Percentiles rank a stretch among this genome's conserved stretches.
phyloP scores from a whole-genome alignment of 2,888 invertebrate species.

The Syrista parreyssii region DNA sequence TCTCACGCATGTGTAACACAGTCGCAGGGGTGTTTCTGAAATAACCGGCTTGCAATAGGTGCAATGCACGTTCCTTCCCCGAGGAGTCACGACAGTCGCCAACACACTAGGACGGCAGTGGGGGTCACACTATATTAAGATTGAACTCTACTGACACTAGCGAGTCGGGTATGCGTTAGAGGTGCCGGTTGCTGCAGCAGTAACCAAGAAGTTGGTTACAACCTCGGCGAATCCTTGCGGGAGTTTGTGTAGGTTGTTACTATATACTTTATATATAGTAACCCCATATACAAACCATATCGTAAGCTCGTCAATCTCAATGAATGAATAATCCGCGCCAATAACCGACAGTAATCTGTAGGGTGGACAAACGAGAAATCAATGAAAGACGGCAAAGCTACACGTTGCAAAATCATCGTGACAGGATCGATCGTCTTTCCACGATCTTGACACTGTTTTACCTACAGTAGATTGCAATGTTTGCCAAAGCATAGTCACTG shows the following conservation, averaged over 20 bases:
- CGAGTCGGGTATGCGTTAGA: background rate
- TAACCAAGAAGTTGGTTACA: background rate
- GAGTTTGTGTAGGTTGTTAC: background rate
- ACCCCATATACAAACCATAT: no score
- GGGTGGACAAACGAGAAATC: background rate
- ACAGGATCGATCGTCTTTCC: background rate
- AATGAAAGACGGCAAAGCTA: background rate
- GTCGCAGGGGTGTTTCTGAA: conserved; percentile 40
- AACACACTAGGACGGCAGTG: conserved; percentile 43
- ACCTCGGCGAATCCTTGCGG: background rate
- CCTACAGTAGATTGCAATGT: no score
- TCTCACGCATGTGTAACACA: background rate
- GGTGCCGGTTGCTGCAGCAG: background rate
- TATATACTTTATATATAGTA: background rate
- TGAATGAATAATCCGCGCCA: no score
- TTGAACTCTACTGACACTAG: conserved; percentile 64
- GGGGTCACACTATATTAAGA: conserved; percentile 66
- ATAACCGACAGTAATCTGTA: background rate
- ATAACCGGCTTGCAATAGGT: conserved; percentile 33
- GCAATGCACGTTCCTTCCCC: background rate
- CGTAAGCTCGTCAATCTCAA: no score
- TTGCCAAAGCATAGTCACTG: background rate
- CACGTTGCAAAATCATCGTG: background rate
- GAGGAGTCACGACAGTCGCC: conserved; percentile 3
- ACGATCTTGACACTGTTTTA: no score